phyloP scores from a whole-genome alignment of 2,113 vertebrate genomes.

The Vidua macroura region DNA sequence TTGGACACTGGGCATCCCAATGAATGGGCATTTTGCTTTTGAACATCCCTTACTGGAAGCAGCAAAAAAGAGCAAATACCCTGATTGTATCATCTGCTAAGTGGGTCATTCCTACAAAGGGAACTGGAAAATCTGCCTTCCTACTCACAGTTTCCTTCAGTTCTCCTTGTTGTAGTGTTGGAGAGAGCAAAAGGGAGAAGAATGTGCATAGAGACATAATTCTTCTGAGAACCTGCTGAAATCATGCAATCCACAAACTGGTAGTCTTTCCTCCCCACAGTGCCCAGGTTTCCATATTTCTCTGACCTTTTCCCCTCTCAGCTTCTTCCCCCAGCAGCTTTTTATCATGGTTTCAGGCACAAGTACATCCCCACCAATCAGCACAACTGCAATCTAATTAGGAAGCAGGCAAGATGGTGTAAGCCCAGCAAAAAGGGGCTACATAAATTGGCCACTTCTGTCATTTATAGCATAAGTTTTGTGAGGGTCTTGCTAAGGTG shows the following conservation, averaged over 20 bases:
- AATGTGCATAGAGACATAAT: background rate
- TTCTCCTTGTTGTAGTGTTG: background rate
- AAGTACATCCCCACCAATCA: background rate
- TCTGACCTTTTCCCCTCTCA: background rate
- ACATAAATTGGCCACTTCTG: background rate
- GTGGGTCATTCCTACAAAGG: slow-evolving; percentile 58
- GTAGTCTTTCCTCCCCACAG: background rate
- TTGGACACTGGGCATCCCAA: background rate
- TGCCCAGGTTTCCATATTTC: background rate
- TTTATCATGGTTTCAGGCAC: background rate
- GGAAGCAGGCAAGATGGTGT: background rate
- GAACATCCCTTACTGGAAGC: slow-evolving; percentile 42
- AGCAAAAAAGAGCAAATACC: slow-evolving; percentile 2
- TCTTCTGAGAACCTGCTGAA: background rate
- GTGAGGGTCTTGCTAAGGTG: background rate
- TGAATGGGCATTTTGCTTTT: slow-evolving; percentile 35
- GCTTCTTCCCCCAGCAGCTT: background rate
- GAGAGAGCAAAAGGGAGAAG: background rate
- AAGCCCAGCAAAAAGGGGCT: background rate
- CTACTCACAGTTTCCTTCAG: slow-evolving; percentile 12
- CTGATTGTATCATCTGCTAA: slow-evolving; percentile 46
- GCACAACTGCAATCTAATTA: background rate
- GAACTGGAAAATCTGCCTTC: slow-evolving; percentile 29
- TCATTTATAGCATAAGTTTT: background rate
- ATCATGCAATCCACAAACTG: background rate